These are phyloP conservation scores for Empis stercorea DNA, from an alignment of 2,888 invertebrate species.

Conservation along the genomic window DNA sequence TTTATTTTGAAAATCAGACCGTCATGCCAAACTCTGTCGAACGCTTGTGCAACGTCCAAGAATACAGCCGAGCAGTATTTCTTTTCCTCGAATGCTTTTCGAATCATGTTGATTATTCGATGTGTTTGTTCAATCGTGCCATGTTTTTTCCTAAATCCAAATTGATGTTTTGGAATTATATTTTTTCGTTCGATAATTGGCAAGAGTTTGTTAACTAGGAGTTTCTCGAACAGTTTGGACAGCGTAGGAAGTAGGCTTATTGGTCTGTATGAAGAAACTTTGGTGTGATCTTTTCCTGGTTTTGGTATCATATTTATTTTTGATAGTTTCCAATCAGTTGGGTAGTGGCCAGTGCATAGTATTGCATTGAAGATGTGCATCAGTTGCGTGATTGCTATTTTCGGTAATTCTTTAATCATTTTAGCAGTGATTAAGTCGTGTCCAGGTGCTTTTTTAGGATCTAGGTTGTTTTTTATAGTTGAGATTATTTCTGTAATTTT, in stretches of 20 bases:
- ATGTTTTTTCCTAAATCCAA: no score
- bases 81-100: background rate
- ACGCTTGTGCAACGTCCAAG: background rate
- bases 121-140: no score
- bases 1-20: background rate
- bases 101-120: background rate
- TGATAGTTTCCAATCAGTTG: no score
- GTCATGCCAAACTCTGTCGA: background rate
- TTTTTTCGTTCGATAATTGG: no score
- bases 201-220: no score
- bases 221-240: no score
- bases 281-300: conserved; percentile 2
- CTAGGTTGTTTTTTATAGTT: no score
- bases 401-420: background rate
- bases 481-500: no score
- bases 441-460: background rate
- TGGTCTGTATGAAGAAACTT: background rate
- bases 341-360: no score
- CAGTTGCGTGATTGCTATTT: background rate
- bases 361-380: no score
- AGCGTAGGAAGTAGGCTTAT: background rate
- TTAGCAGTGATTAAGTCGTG: background rate
- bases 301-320: conserved; percentile 3
- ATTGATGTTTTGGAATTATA: no score
- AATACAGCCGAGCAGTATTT: background rate